Evolutionary conservation across 1,140 invertebrate genomes (phyloP).

Genomic region (Artemia franciscana): DNA sequence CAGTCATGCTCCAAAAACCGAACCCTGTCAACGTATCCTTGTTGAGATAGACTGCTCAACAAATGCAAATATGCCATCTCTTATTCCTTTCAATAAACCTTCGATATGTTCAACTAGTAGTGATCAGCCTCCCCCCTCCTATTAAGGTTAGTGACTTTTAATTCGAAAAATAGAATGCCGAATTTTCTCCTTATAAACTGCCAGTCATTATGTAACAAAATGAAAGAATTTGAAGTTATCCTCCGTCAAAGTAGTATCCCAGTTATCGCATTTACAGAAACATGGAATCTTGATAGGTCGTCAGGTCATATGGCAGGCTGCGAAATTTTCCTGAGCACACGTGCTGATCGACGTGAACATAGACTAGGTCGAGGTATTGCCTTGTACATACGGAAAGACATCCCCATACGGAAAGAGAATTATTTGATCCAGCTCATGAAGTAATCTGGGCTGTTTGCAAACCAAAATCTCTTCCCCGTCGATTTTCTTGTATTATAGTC

Average conservation of each 20-base stretch:
- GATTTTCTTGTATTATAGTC: too few relatives aligned
- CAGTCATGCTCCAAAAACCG: too few relatives aligned
- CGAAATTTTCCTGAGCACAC: neutral
- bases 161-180: neutral
- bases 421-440: neutral
- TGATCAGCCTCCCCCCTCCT: too few relatives aligned
- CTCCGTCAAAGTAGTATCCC: neutral
- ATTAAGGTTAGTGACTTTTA: neutral
- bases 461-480: too few relatives aligned
- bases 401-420: neutral
- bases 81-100: too few relatives aligned
- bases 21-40: too few relatives aligned
- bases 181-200: neutral
- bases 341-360: neutral
- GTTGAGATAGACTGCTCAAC: too few relatives aligned
- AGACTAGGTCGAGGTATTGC: neutral
- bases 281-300: neutral
- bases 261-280: neutral
- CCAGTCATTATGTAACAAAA: neutral
- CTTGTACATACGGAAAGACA: neutral
- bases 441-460: neutral
- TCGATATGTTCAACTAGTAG: too few relatives aligned
- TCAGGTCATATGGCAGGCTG: neutral
- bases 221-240: too few relatives aligned
- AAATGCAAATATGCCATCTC: too few relatives aligned